A percentile compares a stretch with the other conserved stretches of the same genome.
Conservation (phyloP, 2,888 invertebrate genomes). For the Sclerodermus sp. region DNA sequence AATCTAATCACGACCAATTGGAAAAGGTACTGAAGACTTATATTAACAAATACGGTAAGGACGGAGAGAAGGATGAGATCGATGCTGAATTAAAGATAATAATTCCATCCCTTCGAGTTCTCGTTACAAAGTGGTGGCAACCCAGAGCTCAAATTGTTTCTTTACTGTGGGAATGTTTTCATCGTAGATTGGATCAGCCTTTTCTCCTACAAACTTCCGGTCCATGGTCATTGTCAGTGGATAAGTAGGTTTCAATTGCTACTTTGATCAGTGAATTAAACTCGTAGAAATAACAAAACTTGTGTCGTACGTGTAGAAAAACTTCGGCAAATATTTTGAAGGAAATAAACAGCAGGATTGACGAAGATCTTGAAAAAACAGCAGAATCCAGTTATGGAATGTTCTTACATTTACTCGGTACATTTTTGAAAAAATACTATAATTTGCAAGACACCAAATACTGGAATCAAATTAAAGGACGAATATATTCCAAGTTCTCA, state of each 20-base stretch:
- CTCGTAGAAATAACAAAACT: slow-evolving; percentile 31
- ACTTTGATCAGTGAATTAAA: too few relatives aligned
- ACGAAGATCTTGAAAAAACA: slow-evolving; percentile 29
- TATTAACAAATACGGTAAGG: slow-evolving; percentile 52
- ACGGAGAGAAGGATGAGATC: slow-evolving; percentile 50
- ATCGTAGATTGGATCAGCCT: slow-evolving; percentile 62
- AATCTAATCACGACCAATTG: slow-evolving; percentile 57
- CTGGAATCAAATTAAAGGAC: slow-evolving; percentile 62
- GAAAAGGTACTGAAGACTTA: slow-evolving; percentile 59
- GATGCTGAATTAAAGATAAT: slow-evolving; percentile 60
- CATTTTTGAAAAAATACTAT: slow-evolving; percentile 46
- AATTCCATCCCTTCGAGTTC: slow-evolving; percentile 55
- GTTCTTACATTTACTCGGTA: slow-evolving; percentile 56
- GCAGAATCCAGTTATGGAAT: slow-evolving; percentile 60
- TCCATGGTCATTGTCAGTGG: slow-evolving; percentile 53
- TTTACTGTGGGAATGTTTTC: slow-evolving; percentile 64
- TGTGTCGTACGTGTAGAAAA: slow-evolving; percentile 30
- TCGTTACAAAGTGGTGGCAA: slow-evolving; percentile 60
- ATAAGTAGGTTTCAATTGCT: slow-evolving; percentile 55
- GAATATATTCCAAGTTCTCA: slow-evolving; percentile 65
- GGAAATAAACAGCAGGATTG: slow-evolving; percentile 55
- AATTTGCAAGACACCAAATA: slow-evolving; percentile 41
- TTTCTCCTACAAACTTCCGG: slow-evolving; percentile 60
- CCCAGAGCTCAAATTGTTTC: slow-evolving; percentile 60
- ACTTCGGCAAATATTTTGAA: slow-evolving; percentile 43